Base-by-base conservation (phyloP, 2,113 vertebrate species). In the Mormoops blainvillei region DNA sequence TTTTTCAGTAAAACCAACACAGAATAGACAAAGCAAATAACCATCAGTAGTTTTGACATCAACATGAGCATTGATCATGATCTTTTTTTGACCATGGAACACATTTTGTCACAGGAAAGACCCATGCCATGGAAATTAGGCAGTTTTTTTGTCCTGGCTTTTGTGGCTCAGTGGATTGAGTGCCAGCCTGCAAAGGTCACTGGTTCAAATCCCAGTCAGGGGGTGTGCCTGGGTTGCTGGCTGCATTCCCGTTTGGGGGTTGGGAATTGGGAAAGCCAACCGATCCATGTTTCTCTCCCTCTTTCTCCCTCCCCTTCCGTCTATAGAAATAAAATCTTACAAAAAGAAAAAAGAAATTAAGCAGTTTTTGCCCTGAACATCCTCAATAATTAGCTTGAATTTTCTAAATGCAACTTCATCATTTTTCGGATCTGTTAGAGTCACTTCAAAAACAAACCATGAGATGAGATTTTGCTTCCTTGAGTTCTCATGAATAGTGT, bases 21-120 rank as follows among this genome's bases (percentile, higher is more conserved):
- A 18, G 98, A 99, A 99, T 78, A 99, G 99, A 90, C 99, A 89
- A 31, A 99, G 98, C 15, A 99, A 99, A 98, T 99, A 99, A 19
- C 99, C 99, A 20, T 99, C 99, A 0, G 99, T 99, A 9, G 99
- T 99, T 97, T 99, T 99, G 90, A 99, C 99, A n/a, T 99, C 99
- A 50, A 99, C 99, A 0, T 99, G 99, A 84, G 99, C 99, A 97
- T 99, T 99, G 1, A 99, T 99, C 99, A 99, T 99, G 7, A 99
- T 99, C 99, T 99, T 48, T 48, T 76, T 48, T 76, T 33, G 43
- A 76, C 43, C 26, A 33, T 31, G 73, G 43, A 76, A 16, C 73
- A 50, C 73, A 33, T 76, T 76, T 76, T 48, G 16, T 50, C 43
- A 67, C 7, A n/a, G 63, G 63, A n/a, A 31, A 63, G 71, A 74